phyloP scores from a whole-genome alignment of 1,140 invertebrate genomes.

The Zaprionus vittiger region DNA sequence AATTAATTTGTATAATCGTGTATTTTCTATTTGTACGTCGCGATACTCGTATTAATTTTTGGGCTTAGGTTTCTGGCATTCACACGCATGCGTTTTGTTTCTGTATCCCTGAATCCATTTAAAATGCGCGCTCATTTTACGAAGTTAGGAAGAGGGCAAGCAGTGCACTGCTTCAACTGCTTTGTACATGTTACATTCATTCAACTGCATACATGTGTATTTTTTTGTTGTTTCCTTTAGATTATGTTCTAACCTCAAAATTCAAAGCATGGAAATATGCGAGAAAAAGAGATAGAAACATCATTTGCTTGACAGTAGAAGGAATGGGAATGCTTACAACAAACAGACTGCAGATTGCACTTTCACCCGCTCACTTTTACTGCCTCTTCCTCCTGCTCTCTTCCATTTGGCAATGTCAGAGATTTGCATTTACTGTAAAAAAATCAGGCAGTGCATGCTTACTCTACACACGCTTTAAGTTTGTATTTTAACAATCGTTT shows the following conservation, averaged over 20 bases:
- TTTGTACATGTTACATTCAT: slow-evolving; percentile 11
- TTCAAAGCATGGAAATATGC: neutral
- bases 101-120: slow-evolving; percentile 6
- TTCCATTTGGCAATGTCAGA: neutral
- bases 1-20: slow-evolving; percentile 16
- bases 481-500: slow-evolving; percentile 11
- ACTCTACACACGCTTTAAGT: slow-evolving; percentile 1
- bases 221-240: slow-evolving; percentile 2
- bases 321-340: slow-evolving; percentile 12
- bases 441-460: slow-evolving; percentile 10
- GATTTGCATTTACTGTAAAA: slow-evolving; percentile 13
- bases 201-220: neutral
- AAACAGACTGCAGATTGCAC: slow-evolving; percentile 15
- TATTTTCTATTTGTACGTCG: slow-evolving; percentile 6
- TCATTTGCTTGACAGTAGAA: slow-evolving; percentile 15
- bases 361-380: slow-evolving; percentile 2
- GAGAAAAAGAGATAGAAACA: slow-evolving; percentile 5
- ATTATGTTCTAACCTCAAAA: slow-evolving; percentile 1
- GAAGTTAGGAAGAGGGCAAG: neutral
- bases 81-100: slow-evolving; percentile 17
- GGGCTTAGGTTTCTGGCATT: slow-evolving; percentile 12
- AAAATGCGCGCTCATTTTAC: slow-evolving; percentile 14
- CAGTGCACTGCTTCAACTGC: slow-evolving; percentile 13
- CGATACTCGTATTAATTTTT: neutral
- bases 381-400: neutral